Base-by-base conservation (phyloP, 2,888 invertebrate genomes). In the Melinaea menophilus region DNA sequence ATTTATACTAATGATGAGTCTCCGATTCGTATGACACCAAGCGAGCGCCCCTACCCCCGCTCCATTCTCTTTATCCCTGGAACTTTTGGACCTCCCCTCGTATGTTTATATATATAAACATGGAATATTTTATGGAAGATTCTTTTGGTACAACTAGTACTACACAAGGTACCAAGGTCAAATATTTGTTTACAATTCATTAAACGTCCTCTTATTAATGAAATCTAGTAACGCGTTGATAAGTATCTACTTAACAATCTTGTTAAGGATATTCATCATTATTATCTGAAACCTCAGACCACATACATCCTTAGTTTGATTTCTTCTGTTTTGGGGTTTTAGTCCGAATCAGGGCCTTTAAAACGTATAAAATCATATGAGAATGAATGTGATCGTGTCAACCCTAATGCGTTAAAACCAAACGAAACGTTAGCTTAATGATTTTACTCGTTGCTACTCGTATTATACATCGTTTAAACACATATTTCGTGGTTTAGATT, bases 181-280 rank as follows among this genome's bases (percentile, higher is more conserved):
- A n/a, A 41, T 48, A 35, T 59, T 37, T 56, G 31, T 56, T 48
- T 58, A 22, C 7, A 46, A 35, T n/a, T 55, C 37, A 35, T 51
- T 51, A 31, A 51, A 51, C 22, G 46, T n/a, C 34, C 31, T 41
- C 47, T 22, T 22, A 22, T 22, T 22, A 22, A 22, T 22, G 22
- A 22, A 22, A 22, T 22, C 22, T 22, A 22, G 22, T 22, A 22
- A 22, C 22, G 22, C 22, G 22, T 22, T 22, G 22, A 22, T 22
- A 22, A 22, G 22, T 22, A 22, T 22, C 22, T 22, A 22, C 22
- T 22, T 22, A 22, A 22, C 22, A 22, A 22, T 22, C 22, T 46
- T 46, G 11, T 4, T 22, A 22, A n/a, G 46, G 11, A n/a, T 46
- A 46, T 22, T 22, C 46, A 46, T 46, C 46, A 46, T 46, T 46